Evolutionary conservation across 2,113 vertebrate genomes (phyloP), one percentile per base, ranked within the genome.

Genomic region (Malurus elegans): DNA sequence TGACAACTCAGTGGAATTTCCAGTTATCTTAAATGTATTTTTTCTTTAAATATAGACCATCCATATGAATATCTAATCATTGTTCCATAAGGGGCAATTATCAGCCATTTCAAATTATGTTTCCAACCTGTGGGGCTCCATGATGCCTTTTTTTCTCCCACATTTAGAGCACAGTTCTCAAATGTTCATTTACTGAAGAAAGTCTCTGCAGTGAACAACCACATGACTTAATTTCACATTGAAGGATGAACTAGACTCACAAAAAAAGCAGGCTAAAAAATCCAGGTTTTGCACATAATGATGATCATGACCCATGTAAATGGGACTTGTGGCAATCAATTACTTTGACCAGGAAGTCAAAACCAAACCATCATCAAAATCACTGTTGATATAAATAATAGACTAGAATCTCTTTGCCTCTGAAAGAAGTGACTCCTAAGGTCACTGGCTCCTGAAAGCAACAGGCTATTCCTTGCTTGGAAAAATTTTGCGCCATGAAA

Each of bases 11-110:
- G 60, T 7, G 10, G 48, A 90, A 90, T 65, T 90, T 85, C 38
- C 60, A 93, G 74, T 66, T 83, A 88, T 57, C 66, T 80, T 45
- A 91, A 76, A 92, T 23, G 13, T 56, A 44, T 86, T 85, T 89
- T 78, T 79, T 66, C 78, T 86, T 96, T 92, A 88, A 83, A 79
- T 88, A 79, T 76, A 91, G 70, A 73, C 54, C 26, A 62, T 75
- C 45, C 79, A 25, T 85, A 51, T 51, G 16, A 79, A 36, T 65
- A 54, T 62, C 67, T 80, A 83, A 32, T 66, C 75, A 70, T 51
- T 88, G 85, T 80, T 85, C 85, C 74, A 57, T 65, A 91, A 75
- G 70, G 62, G 82, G 84, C 75, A 90, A 70, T 94, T 95, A 95
- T 44, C 31, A 94, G n/a, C 56, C 56, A 74, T 86, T 40, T 67